These are phyloP conservation scores for Bubo blakistoni DNA, from an alignment of 2,113 vertebrate genomes.

Conservation along the genomic window DNA sequence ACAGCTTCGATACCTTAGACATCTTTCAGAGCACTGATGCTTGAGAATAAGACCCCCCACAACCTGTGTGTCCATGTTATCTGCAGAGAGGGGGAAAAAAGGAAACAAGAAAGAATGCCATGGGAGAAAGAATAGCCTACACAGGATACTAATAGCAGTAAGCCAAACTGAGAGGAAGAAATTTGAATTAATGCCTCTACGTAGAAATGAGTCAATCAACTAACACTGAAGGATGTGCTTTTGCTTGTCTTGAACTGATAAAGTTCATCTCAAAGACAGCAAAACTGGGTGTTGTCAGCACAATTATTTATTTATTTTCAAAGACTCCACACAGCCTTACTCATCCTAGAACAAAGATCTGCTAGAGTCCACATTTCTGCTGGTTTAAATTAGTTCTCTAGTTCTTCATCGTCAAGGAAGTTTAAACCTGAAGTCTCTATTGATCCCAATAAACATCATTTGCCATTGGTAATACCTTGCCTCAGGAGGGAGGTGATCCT, in stretches of 20 bases:
- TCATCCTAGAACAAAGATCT: not conserved
- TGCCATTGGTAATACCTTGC: not conserved
- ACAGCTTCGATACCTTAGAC: not conserved
- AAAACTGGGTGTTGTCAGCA: not conserved
- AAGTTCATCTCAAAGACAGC: not conserved
- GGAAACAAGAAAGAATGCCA: not conserved
- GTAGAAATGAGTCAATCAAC: not conserved
- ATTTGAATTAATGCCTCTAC: not conserved
- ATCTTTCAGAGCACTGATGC: not conserved
- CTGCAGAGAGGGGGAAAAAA: not conserved
- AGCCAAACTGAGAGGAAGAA: not conserved
- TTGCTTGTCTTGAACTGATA: not conserved
- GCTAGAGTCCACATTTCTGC: not conserved
- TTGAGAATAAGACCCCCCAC: not conserved
- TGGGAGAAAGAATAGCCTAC: not conserved
- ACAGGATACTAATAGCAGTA: not conserved
- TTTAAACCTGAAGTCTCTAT: not conserved
- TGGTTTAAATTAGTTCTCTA: not conserved
- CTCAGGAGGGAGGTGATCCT: fast-evolving
- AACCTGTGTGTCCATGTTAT: not conserved
- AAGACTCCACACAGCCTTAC: not conserved
- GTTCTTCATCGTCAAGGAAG: not conserved
- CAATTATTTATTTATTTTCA: not conserved
- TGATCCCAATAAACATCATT: not conserved
- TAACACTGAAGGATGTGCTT: not conserved